These are phyloP conservation scores for Goniozus legneri DNA, from an alignment of 1,140 invertebrate genomes.

Conservation along the genomic window DNA sequence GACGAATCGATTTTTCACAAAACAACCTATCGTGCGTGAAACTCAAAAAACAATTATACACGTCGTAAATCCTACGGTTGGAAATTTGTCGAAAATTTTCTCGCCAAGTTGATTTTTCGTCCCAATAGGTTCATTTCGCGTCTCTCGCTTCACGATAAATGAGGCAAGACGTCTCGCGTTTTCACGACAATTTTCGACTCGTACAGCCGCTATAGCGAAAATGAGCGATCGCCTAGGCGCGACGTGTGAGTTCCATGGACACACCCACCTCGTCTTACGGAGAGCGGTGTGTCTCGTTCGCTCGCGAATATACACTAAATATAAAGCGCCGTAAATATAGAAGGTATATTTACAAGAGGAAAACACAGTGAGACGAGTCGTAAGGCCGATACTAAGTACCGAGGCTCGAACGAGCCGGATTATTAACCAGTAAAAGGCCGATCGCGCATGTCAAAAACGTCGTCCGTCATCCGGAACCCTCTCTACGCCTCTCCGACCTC, in stretches of 20 bases:
- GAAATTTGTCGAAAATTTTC: too few relatives aligned
- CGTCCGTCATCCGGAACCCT: too few relatives aligned
- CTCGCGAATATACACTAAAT: conserved; percentile 42
- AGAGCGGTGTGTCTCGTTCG: conserved; percentile 37
- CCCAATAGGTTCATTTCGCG: too few relatives aligned
- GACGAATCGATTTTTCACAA: too few relatives aligned
- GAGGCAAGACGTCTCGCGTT: neutral
- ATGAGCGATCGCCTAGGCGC: conserved; percentile 43
- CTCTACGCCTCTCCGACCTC: too few relatives aligned
- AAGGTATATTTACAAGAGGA: conserved; percentile 48
- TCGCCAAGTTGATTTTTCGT: neutral
- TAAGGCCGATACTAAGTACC: conserved; percentile 18
- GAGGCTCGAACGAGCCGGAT: neutral
- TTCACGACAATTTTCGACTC: conserved; percentile 13
- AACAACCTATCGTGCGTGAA: too few relatives aligned
- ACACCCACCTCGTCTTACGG: conserved; percentile 44
- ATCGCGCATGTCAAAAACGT: too few relatives aligned
- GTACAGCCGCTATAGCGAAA: conserved; percentile 44
- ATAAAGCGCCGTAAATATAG: conserved; percentile 49
- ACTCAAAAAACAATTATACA: too few relatives aligned
- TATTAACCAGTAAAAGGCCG: conserved; percentile 7
- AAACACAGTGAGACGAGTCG: conserved; percentile 42
- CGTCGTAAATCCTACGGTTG: too few relatives aligned
- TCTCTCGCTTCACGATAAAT: too few relatives aligned
- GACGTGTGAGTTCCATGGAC: conserved; percentile 39